Evolutionary conservation across 2,888 invertebrate species (phyloP).

Genomic region (Podotricha telesiphe): DNA sequence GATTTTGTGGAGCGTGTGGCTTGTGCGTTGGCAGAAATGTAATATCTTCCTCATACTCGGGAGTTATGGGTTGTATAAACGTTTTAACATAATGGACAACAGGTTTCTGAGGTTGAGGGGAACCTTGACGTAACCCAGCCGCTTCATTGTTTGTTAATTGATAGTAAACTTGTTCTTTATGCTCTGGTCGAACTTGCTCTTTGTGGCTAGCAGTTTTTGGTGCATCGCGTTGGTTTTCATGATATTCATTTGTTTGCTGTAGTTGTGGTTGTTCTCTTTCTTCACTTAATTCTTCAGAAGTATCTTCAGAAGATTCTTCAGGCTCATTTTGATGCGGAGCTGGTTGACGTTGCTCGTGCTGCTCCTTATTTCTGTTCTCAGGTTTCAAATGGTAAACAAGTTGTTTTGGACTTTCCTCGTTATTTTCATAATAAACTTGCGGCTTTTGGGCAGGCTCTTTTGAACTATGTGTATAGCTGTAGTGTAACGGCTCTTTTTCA

Average conservation of each 20-base stretch:
- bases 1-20: conserved; percentile 60
- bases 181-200: conserved; percentile 45
- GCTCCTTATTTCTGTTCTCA: conserved; percentile 48
- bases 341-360: conserved; percentile 38
- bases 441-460: conserved; percentile 59
- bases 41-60: conserved; percentile 67
- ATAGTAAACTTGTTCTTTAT: conserved; percentile 46
- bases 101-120: conserved; percentile 5
- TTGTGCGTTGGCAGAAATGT: conserved; percentile 54
- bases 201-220: conserved; percentile 33
- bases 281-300: conserved; percentile 35
- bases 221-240: conserved; percentile 37
- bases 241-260: conserved; percentile 19
- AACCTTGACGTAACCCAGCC: background rate
- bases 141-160: conserved; percentile 39
- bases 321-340: conserved; percentile 37
- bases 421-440: conserved; percentile 57
- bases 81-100: conserved; percentile 48
- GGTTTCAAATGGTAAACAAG: conserved; percentile 61
- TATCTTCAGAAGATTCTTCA: conserved; percentile 43
- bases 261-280: conserved; percentile 31
- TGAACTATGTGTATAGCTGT: conserved; percentile 51
- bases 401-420: conserved; percentile 60
- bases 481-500: conserved; percentile 56
- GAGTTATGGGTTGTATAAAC: conserved; percentile 55